Percentiles rank a stretch among this genome's conserved stretches.
Evolutionary conservation across 2,113 vertebrate genomes (phyloP).

Genomic region (Nyctibius bracteatus): DNA sequence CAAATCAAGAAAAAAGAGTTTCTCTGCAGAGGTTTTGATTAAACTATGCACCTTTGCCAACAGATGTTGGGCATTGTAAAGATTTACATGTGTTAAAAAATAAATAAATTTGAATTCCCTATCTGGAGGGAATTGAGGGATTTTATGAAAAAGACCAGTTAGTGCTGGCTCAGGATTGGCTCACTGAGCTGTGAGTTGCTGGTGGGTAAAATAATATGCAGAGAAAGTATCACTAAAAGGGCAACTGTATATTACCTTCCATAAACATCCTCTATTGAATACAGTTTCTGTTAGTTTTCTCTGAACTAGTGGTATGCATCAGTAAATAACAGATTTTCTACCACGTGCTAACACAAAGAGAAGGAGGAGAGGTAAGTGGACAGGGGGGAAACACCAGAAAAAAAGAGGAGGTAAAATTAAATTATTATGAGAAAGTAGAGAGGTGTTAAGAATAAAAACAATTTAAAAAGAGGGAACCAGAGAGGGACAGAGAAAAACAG

Average conservation of each 20-base stretch:
- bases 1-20: not conserved
- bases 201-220: not conserved
- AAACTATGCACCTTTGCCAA: not conserved
- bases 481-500: not conserved
- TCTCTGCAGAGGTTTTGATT: not conserved
- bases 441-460: not conserved
- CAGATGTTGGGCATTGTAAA: not conserved
- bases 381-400: accelerated
- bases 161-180: not conserved
- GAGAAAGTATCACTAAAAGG: not conserved
- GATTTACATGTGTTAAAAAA: not conserved
- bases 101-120: not conserved
- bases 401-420: not conserved
- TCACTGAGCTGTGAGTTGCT: not conserved
- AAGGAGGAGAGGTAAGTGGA: not conserved
- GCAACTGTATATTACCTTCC: not conserved
- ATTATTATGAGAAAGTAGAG: not conserved
- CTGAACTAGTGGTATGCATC: not conserved
- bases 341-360: not conserved
- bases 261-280: not conserved
- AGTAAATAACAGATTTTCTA: not conserved
- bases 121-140: not conserved
- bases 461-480: not conserved
- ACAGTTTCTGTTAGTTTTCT: not conserved
- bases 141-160: not conserved